Percentiles rank a stretch among this genome's conserved stretches.
These are phyloP conservation scores for Alsophila aescularia DNA, from an alignment of 2,888 invertebrate genomes.

Conservation along the genomic window DNA sequence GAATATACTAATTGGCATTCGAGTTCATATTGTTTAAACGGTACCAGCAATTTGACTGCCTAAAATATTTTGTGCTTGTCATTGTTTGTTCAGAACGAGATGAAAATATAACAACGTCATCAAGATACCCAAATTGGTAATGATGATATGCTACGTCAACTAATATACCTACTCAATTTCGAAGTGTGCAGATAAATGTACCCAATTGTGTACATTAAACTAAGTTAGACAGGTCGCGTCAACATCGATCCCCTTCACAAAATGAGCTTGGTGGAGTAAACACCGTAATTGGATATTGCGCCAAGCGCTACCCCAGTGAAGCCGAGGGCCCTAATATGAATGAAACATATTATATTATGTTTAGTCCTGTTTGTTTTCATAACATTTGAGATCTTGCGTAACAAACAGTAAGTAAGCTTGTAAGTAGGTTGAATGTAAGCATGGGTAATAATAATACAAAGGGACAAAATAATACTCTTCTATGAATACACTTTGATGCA, in stretches of 20 bases:
- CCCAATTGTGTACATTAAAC: constrained; percentile 39
- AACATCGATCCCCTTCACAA: constrained; percentile 51
- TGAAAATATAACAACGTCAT: neutral
- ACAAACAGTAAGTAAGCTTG: neutral
- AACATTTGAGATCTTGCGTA: constrained; percentile 18
- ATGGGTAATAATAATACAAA: neutral
- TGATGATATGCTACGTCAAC: neutral
- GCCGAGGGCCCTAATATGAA: constrained; percentile 32
- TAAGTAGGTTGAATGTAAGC: neutral
- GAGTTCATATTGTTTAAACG: neutral
- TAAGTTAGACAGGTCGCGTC: constrained; percentile 46
- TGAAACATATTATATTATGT: constrained; percentile 31
- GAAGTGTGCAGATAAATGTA: constrained; percentile 33
- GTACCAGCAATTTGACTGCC: neutral
- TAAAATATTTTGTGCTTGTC: neutral
- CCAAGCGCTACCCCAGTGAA: constrained; percentile 40
- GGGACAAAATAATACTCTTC: neutral
- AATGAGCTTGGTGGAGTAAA: constrained; percentile 54
- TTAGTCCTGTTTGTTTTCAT: constrained; percentile 27
- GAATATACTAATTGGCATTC: neutral
- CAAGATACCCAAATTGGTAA: neutral
- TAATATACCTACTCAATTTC: constrained; percentile 14
- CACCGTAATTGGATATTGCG: constrained; percentile 56
- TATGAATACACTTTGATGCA: too few species aligned
- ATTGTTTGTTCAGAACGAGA: neutral